These are phyloP conservation scores for Typhlichthys subterraneus DNA, from an alignment of 2,797 vertebrate genomes.

Conservation along the genomic window DNA sequence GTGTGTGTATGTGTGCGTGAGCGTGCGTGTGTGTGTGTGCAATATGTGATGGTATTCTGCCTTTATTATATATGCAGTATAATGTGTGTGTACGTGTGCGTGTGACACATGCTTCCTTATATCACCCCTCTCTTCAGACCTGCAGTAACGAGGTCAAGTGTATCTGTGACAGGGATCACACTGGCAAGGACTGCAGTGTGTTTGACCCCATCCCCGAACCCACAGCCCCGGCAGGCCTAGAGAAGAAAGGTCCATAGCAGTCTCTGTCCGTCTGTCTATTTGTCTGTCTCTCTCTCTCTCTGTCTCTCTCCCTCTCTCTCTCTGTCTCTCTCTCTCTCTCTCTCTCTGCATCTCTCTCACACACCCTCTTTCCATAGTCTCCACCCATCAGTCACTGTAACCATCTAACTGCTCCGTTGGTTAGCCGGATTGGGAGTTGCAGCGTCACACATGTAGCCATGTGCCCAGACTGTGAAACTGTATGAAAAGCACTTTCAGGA, in stretches of 20 bases:
- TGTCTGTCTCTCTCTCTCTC: neutral
- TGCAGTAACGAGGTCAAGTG: conserved; percentile 96
- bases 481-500: too few species aligned
- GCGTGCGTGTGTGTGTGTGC: too few species aligned
- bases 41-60: too few species aligned
- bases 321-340: neutral
- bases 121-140: conserved; percentile 66
- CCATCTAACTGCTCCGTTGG: too few species aligned
- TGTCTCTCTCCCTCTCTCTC: conserved; percentile 12
- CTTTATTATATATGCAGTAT: too few species aligned
- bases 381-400: conserved; percentile 43
- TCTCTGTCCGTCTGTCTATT: neutral
- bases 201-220: conserved; percentile 89
- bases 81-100: too few species aligned
- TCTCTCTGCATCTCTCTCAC: neutral
- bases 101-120: neutral
- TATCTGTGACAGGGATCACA: conserved; percentile 92
- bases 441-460: too few species aligned
- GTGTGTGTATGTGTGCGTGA: too few species aligned
- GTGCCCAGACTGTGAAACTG: too few species aligned
- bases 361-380: conserved; percentile 48
- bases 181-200: conserved; percentile 93
- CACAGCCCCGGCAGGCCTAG: conserved; percentile 77
- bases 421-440: too few species aligned
- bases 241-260: conserved; percentile 84